Evolutionary conservation across 2,888 invertebrate genomes (phyloP).

Genomic region (Melitaea athalia): DNA sequence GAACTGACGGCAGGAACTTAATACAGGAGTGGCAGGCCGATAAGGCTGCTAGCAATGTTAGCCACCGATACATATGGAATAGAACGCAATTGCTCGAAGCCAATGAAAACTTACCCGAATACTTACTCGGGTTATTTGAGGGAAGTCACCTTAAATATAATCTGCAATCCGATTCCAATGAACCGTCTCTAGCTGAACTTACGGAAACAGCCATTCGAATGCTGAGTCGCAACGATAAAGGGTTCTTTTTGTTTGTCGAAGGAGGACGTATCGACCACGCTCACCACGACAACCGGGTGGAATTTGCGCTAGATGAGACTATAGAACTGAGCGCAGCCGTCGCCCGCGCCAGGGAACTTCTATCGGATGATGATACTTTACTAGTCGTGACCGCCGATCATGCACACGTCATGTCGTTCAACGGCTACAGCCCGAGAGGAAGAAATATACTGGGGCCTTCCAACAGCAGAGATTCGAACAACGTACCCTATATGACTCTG

Average conservation of each 20-base stretch:
- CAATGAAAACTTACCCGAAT: constrained; percentile 76
- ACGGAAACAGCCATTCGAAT: constrained; percentile 83
- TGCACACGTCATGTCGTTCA: constrained; percentile 85
- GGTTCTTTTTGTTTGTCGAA: constrained; percentile 87
- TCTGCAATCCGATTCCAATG: constrained; percentile 67
- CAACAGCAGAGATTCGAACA: constrained; percentile 62
- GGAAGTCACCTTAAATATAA: constrained; percentile 85
- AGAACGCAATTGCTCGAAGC: constrained; percentile 76
- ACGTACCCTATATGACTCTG: constrained; percentile 77
- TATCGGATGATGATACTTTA: constrained; percentile 83
- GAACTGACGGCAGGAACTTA: constrained; percentile 84
- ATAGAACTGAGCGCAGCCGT: constrained; percentile 83
- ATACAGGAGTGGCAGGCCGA: constrained; percentile 84
- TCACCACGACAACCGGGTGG: constrained; percentile 80
- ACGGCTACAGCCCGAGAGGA: constrained; percentile 83
- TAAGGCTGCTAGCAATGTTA: constrained; percentile 59
- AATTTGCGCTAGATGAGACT: constrained; percentile 84
- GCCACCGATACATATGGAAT: constrained; percentile 80
- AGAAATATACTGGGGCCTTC: constrained; percentile 50
- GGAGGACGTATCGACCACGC: constrained; percentile 83
- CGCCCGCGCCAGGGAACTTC: constrained; percentile 54
- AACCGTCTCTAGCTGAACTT: constrained; percentile 60
- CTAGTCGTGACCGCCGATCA: constrained; percentile 89
- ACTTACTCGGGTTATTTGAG: constrained; percentile 84
- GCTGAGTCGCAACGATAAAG: constrained; percentile 82